phyloP scores from a whole-genome alignment of 2,797 vertebrate species.

The Anolis apletophallus region DNA sequence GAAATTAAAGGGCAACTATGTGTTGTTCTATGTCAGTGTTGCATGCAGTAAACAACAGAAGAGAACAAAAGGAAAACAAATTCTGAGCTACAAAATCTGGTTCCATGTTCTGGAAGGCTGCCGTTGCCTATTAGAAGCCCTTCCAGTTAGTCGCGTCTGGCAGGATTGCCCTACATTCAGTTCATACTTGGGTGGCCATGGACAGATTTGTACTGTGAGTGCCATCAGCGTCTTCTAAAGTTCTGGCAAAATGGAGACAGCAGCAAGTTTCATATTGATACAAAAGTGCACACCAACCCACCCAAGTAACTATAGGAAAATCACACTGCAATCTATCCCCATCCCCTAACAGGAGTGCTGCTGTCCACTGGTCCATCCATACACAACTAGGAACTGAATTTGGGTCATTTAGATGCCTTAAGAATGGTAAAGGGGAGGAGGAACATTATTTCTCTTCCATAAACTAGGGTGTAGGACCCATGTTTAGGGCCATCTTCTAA shows the following conservation, averaged over 20 bases:
- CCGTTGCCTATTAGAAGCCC: constrained; percentile 3
- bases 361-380: background rate
- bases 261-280: background rate
- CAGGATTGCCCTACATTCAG: constrained; percentile 4
- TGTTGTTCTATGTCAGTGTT: background rate
- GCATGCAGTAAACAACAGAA: background rate
- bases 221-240: background rate
- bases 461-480: background rate
- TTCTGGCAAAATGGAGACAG: background rate
- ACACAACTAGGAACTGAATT: background rate
- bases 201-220: constrained; percentile 5
- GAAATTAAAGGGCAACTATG: background rate
- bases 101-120: constrained; percentile 22
- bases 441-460: background rate
- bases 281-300: background rate
- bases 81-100: background rate
- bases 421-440: background rate
- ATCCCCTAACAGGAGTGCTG: background rate
- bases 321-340: background rate
- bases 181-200: background rate
- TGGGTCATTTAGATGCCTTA: background rate
- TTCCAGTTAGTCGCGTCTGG: constrained; percentile 19
- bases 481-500: background rate
- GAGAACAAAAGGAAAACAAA: background rate
- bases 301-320: background rate